Conservation (phyloP, 2,113 vertebrate genomes). For the Cygnus buccinator region DNA sequence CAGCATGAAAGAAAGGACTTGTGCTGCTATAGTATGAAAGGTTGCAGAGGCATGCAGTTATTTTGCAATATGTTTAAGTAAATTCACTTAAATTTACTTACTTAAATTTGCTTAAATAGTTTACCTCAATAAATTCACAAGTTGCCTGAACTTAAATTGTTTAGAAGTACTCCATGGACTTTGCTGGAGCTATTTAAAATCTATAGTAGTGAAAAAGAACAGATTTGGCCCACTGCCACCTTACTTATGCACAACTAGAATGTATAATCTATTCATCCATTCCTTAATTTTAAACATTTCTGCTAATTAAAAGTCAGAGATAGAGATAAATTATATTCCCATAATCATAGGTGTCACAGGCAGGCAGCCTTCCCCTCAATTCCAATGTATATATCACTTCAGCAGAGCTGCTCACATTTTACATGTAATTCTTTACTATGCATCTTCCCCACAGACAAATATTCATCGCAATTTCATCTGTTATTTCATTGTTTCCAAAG, state of each 20-base stretch:
- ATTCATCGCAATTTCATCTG: accelerated
- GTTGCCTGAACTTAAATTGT: not conserved
- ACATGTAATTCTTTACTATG: not conserved
- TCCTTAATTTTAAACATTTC: accelerated
- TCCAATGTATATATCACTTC: accelerated
- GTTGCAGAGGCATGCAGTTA: not conserved
- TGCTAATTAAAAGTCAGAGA: not conserved
- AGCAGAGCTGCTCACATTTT: not conserved
- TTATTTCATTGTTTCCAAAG: not conserved
- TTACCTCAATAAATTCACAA: not conserved
- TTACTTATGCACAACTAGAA: not conserved
- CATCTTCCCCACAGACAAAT: not conserved
- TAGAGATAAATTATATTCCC: not conserved
- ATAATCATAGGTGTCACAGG: not conserved
- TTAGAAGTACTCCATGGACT: not conserved
- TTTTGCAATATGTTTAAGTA: not conserved
- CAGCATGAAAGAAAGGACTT: not conserved
- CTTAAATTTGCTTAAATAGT: not conserved
- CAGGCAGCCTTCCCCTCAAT: not conserved
- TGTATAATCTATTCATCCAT: not conserved
- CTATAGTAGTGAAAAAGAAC: not conserved
- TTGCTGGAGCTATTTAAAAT: not conserved
- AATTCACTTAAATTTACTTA: not conserved
- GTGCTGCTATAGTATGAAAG: not conserved
- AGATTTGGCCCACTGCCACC: not conserved